Evolutionary conservation across 2,888 invertebrate species (phyloP), one percentile per base, ranked within the genome.

Genomic region (Polyploca ridens): DNA sequence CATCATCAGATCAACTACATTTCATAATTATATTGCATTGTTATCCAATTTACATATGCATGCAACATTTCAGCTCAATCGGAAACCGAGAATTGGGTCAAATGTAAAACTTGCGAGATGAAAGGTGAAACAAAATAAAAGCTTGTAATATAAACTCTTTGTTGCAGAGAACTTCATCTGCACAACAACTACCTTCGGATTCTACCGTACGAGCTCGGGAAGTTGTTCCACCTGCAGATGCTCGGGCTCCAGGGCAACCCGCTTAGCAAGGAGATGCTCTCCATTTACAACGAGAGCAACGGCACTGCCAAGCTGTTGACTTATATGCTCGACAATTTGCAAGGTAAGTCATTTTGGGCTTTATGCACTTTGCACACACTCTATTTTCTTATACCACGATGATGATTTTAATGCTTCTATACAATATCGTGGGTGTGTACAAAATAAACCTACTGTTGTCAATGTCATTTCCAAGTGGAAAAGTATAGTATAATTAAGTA

Each of bases 151-250:
- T 2, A 27, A 27, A 27, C 27, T 63, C 61, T 66, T 68, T 64
- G 41, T 95, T 94, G 62, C 95, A 98, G 99, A 94, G 99, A 99
- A 94, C 95, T 99, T 80, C 96, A 98, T 84, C 95, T 99, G 77
- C 98, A 98, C 94, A 97, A 99, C 94, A 99, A 99, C 94, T 97
- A 97, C 91, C 95, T 99, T 79, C 96, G 99, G 75, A 97, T 97
- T 78, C 95, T 99, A 84, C 99, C 99, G 4, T 99, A 98, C 91
- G 99, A 99, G 94, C 95, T 99, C 81, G 99, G 99, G 78, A 99
- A 99, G 94, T 95, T 99, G 81, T 99, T 99, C 94, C 98, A 99
- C 94, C 95, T 99, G 73, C 98, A 98, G 91, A 96, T 97, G 83
- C 95, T 99, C 76, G 98, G 99, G 85, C 95, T 98, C 78, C 97